Percentiles rank a stretch among this genome's conserved stretches.
phyloP scores from a whole-genome alignment of 2,888 invertebrate species.

The Xanthia icteritia region DNA sequence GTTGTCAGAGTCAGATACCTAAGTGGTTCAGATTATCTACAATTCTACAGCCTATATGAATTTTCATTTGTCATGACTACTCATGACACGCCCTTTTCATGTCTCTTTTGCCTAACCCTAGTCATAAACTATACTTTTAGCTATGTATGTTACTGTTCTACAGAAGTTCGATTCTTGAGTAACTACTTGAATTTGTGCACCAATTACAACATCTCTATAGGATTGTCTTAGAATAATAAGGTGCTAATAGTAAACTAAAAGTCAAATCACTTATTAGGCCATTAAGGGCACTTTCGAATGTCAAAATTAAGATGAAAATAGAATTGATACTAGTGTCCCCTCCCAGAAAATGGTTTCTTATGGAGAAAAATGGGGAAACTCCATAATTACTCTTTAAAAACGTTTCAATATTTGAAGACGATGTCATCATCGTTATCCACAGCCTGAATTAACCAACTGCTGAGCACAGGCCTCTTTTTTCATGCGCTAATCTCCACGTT shows the following conservation, averaged over 20 bases:
- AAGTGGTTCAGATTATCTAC: background rate
- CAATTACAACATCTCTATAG: no score
- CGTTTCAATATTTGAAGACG: no score
- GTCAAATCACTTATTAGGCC: background rate
- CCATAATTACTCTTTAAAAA: no score
- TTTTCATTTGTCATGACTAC: background rate
- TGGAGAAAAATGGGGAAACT: no score
- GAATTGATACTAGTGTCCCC: no score
- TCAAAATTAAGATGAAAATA: no score
- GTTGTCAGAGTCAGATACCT: background rate
- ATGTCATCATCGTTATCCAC: no score
- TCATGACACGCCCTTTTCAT: background rate
- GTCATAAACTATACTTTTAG: background rate
- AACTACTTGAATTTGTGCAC: background rate
- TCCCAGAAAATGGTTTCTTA: no score
- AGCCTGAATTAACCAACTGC: no score
- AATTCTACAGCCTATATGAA: background rate
- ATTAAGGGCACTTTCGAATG: background rate
- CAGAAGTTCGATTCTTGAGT: background rate
- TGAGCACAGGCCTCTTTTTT: no score
- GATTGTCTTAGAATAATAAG: no score
- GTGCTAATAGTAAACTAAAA: background rate
- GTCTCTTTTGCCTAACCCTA: background rate
- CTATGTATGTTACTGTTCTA: slow-evolving; percentile 1
- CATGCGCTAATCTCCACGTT: no score